Base-by-base conservation (phyloP, 2,888 invertebrate species). In the Desoria tigrina region DNA sequence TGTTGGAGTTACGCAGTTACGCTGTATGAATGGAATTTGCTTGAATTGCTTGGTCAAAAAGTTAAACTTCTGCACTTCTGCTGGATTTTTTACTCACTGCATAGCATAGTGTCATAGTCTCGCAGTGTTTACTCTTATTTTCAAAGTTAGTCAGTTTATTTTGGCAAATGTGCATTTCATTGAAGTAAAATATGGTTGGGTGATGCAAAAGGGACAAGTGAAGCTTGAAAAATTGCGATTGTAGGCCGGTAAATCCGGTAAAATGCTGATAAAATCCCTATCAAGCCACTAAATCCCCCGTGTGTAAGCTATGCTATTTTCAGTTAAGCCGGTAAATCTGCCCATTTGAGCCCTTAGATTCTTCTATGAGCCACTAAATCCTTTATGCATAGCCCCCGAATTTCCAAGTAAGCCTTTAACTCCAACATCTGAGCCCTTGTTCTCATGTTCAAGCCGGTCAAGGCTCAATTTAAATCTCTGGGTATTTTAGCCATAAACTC, bases 171-270 rank as follows among this genome's bases (percentile, higher is more conserved):
- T 51, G 3, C 51, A 51, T 51, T 51, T 51, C 27, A 51, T 26
- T 51, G 23, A 26, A 24, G 24, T 23, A 23, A 51, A 51, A 24
- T 6, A 26, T 51, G 51, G 51, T 26, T 51, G 7, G 51, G 7
- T 6, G 16, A 4, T 55, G 27, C 55, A 55, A 55, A 55, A 32
- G 26, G 27, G 55, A 55, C 55, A 55, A 55, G 55, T 55, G 28
- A 55, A 55, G 55, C 55, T 27, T 28, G 32, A 55, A 55, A 55
- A 55, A 55, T 55, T 55, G 55, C 55, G 28, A 55, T 55, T 55
- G 55, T 26, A 26, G 55, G 55, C 32, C 27, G 18, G 27, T 55
- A 55, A 51, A 51, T 51, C 51, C 51, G 27, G 51, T 51, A 51
- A 51, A 51, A 51, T 51, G 51, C 51, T 51, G 51, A 51, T 51